A percentile compares a stretch with the other conserved stretches of the same genome.
These are phyloP conservation scores for Agelas oroides DNA, from an alignment of 37 sponge, comb jelly and placozoan species.

Conservation along the genomic window DNA sequence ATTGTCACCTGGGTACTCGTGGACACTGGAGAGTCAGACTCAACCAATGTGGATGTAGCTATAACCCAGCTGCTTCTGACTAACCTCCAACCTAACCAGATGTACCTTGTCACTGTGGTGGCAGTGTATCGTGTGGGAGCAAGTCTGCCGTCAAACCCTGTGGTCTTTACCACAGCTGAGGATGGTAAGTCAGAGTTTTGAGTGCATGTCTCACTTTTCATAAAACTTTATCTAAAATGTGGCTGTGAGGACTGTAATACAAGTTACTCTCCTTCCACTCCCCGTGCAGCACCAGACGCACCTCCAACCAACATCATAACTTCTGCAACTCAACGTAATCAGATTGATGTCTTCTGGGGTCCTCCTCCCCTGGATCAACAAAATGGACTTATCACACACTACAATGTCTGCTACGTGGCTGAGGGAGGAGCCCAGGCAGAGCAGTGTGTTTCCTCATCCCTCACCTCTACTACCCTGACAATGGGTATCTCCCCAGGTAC, in stretches of 20 bases:
- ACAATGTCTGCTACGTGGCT: conserved; percentile 4
- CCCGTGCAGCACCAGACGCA: conserved; percentile 15
- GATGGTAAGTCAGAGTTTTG: neutral
- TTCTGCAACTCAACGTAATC: neutral
- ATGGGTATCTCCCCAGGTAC: neutral
- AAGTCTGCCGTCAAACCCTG: neutral
- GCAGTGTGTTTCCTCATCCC: too few relatives aligned
- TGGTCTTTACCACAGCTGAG: conserved; percentile 9
- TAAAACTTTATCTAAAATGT: neutral
- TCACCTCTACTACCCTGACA: neutral
- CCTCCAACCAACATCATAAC: conserved; percentile 1
- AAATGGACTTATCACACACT: conserved; percentile 36
- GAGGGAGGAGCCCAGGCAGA: neutral
- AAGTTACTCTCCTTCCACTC: neutral
- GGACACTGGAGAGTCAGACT: too few relatives aligned
- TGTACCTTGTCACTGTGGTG: neutral
- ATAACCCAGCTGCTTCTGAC: too few relatives aligned
- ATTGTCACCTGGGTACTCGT: neutral
- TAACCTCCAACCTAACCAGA: neutral
- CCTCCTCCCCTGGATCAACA: neutral
- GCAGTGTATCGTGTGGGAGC: conserved; percentile 19
- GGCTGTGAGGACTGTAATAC: neutral
- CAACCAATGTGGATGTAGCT: too few relatives aligned
- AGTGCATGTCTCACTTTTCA: neutral
- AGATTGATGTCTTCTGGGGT: conserved; percentile 23